phyloP scores from a whole-genome alignment of 2,888 invertebrate genomes.

The Carcina quercana region DNA sequence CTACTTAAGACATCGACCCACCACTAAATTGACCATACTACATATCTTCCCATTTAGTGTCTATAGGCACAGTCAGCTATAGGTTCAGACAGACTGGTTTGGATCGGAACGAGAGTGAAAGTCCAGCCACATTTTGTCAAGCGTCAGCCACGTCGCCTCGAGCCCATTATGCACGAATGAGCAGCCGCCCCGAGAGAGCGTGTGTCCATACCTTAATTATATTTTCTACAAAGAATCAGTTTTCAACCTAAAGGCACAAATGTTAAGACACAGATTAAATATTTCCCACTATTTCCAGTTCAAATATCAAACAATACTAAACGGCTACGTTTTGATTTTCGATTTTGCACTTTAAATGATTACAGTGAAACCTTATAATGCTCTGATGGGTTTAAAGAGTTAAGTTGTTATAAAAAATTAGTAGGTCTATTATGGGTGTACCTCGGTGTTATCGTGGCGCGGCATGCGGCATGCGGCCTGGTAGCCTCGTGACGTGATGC shows the following conservation, averaged over 20 bases:
- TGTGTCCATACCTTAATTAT: constrained; percentile 63
- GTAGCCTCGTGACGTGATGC: constrained; percentile 47
- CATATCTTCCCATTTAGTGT: too few species aligned
- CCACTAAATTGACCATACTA: too few species aligned
- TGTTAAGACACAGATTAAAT: too few species aligned
- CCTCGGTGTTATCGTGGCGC: constrained; percentile 40
- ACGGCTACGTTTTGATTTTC: constrained; percentile 21
- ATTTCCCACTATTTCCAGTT: too few species aligned
- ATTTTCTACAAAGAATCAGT: constrained; percentile 22
- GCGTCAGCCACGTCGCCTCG: constrained; percentile 55
- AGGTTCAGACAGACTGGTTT: constrained; percentile 42
- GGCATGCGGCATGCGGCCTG: too few species aligned
- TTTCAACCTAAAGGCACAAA: constrained; percentile 26
- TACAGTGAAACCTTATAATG: too few species aligned
- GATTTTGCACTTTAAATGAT: constrained; percentile 24
- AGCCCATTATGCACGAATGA: constrained; percentile 73
- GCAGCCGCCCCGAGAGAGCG: constrained; percentile 70
- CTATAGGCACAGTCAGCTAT: too few species aligned
- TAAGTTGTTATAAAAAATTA: neutral
- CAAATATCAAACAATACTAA: constrained; percentile 34
- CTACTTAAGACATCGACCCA: too few species aligned
- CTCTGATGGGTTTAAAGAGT: neutral
- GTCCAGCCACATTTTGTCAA: constrained; percentile 67
- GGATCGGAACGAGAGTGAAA: constrained; percentile 58
- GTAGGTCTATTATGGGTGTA: constrained; percentile 66